Evolutionary conservation across 2,113 vertebrate genomes (phyloP).

Genomic region (Paraplagusia blochii): DNA sequence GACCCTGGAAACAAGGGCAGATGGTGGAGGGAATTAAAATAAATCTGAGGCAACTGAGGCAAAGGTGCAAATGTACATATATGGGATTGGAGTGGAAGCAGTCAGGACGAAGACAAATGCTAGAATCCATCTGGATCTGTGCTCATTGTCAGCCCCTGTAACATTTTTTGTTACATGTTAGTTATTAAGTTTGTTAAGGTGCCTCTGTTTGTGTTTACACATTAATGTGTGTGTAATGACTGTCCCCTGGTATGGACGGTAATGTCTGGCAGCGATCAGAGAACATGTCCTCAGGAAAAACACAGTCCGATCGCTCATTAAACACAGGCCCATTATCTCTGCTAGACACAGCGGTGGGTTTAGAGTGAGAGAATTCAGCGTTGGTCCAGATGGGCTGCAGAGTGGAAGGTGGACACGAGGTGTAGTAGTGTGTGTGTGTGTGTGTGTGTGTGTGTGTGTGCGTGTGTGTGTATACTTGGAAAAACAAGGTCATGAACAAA

Average conservation of each 20-base stretch:
- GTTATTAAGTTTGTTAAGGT: neutral
- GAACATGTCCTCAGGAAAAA: constrained; percentile 36
- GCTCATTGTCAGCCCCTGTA: neutral
- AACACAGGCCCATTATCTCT: constrained; percentile 42
- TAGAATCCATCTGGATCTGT: no score
- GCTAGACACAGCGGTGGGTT: constrained; percentile 34
- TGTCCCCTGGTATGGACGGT: constrained; percentile 43
- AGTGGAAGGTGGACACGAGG: constrained; percentile 30
- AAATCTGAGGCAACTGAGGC: neutral
- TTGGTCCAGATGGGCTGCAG: constrained; percentile 41
- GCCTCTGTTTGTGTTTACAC: constrained; percentile 7
- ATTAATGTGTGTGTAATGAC: constrained; percentile 15
- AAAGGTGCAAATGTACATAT: no score
- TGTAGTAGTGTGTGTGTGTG: no score
- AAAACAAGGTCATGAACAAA: no score
- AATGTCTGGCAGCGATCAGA: constrained; percentile 55
- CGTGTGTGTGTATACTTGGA: no score
- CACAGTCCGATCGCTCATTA: constrained; percentile 24
- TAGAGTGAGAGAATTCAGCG: constrained; percentile 33
- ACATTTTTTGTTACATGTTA: neutral
- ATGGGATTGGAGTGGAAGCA: neutral
- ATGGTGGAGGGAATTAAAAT: constrained; percentile 62
- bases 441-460: no score
- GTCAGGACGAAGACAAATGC: no score
- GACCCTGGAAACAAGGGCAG: constrained; percentile 58